phyloP scores from a whole-genome alignment of 1,140 invertebrate genomes.

The Tetramorium parvispinum region DNA sequence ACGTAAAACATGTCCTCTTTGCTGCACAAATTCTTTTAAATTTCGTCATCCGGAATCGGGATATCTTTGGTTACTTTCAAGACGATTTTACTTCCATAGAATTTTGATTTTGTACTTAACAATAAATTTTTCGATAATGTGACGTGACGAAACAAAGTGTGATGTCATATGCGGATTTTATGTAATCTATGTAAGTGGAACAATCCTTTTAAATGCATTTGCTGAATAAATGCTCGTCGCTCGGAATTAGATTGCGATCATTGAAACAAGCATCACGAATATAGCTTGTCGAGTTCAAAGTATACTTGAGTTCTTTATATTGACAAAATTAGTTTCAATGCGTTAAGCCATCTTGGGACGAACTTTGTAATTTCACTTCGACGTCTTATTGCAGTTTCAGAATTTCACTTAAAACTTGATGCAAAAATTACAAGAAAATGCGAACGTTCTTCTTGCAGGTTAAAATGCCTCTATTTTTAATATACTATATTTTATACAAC shows the following conservation, averaged over 20 bases:
- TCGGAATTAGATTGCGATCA: background rate
- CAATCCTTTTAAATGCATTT: slow-evolving; percentile 20
- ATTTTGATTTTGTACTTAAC: background rate
- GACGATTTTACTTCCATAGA: background rate
- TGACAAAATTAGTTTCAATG: background rate
- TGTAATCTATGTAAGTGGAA: slow-evolving; percentile 4
- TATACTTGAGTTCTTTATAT: background rate
- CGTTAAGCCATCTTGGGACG: background rate
- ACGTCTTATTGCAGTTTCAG: background rate
- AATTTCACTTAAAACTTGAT: background rate
- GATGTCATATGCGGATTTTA: slow-evolving; percentile 9
- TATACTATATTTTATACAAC: background rate
- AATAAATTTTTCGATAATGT: background rate
- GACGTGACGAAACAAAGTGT: background rate
- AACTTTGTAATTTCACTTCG: slow-evolving; percentile 12
- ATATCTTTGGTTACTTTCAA: background rate
- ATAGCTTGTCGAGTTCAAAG: background rate
- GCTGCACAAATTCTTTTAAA: background rate
- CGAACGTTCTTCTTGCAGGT: background rate
- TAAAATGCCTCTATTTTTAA: background rate
- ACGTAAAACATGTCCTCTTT: background rate
- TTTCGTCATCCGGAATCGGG: background rate
- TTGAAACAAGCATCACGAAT: background rate
- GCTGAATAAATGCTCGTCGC: background rate
- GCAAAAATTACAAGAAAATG: background rate